These are phyloP conservation scores for Sylvicola fuscatus DNA, from an alignment of 2,888 invertebrate genomes.

Conservation along the genomic window DNA sequence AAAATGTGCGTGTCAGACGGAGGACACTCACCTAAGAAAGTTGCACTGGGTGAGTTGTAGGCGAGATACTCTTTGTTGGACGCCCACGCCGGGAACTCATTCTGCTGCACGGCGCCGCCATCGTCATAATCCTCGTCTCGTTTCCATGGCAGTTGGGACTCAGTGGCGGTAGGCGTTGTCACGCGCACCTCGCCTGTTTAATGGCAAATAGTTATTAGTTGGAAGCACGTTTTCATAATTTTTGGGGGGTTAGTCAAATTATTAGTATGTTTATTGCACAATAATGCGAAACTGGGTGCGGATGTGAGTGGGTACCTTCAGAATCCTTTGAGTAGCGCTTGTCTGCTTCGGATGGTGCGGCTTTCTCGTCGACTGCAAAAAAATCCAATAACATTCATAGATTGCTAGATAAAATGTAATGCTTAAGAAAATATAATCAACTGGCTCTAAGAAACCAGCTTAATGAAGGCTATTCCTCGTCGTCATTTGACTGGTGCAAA, in stretches of 20 bases:
- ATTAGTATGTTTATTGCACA: too few species aligned
- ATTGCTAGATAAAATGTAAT: too few species aligned
- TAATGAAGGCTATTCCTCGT: too few species aligned
- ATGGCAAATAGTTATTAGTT: conserved; percentile 10
- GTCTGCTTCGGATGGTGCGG: not conserved
- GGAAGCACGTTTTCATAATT: too few species aligned
- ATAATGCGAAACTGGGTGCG: too few species aligned
- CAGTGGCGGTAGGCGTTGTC: conserved; percentile 72
- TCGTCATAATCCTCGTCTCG: conserved; percentile 50
- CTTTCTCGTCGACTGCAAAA: conserved; percentile 3
- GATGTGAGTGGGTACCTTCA: too few species aligned
- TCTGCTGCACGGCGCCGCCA: conserved; percentile 49
- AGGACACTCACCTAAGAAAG: conserved; percentile 69
- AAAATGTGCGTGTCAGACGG: too few species aligned
- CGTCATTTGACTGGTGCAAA: too few species aligned
- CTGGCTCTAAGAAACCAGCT: too few species aligned
- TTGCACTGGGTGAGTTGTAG: conserved; percentile 78
- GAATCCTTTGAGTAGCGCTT: conserved; percentile 7
- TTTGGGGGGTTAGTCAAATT: too few species aligned
- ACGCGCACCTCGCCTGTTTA: conserved; percentile 50
- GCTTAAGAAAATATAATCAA: too few species aligned
- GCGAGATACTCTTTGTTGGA: conserved; percentile 85
- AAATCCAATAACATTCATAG: not conserved
- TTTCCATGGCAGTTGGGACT: conserved; percentile 86
- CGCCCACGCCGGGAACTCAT: conserved; percentile 89